Base-by-base conservation (phyloP, 2,888 invertebrate genomes). In the Dastarcus helophoroides region DNA sequence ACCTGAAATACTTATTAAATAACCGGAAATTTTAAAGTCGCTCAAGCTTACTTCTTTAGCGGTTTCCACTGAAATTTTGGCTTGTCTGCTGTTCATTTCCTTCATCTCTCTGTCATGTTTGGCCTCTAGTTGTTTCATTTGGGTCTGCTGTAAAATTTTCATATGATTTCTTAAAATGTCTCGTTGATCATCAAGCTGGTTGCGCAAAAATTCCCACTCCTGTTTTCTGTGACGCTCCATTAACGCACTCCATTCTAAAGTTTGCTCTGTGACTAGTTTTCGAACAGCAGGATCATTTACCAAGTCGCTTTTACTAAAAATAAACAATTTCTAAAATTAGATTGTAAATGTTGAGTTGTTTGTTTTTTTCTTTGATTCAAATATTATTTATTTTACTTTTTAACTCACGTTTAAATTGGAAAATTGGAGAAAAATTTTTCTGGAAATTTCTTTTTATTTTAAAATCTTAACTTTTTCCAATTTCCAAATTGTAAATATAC, bases 51-150 rank as follows among this genome's bases (percentile, higher is more conserved):
- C 93, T 56, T 89, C 90, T 64, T 89, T 89, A 55, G 88, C 88
- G 11, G 95, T 94, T 60, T 98, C 98, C 47, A 98, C 90, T 28
- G 94, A 94, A 49, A 86, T 78, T 66, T 93, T 94, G 3, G 95
- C 93, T 63, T 98, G 98, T 32, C 81, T 76, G 4, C 79, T 73
- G 56, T 93, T 94, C 75, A 98, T 77, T 40, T 97, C 95, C 59
- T 97, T 98, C 53, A 88, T 75, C 54, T 97, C 97, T 41, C 89
- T 83, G 58, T 93, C 91, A 55, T 93, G 91, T 51, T 86, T 82
- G 4, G 73, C 79, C 51, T 89, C 86, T 3, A 94, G 65, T 57
- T 91, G 88, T 56, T 93, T 91, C 61, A 90, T 73, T 62, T 93
- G 93, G 7, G 71, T 67, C 29, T 72, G 71, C 59, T 94, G 94